Percentiles rank a stretch among this genome's conserved stretches.
These are phyloP conservation scores for Pachyuromys duprasi DNA, from an alignment of 2,797 vertebrate genomes.

Conservation along the genomic window DNA sequence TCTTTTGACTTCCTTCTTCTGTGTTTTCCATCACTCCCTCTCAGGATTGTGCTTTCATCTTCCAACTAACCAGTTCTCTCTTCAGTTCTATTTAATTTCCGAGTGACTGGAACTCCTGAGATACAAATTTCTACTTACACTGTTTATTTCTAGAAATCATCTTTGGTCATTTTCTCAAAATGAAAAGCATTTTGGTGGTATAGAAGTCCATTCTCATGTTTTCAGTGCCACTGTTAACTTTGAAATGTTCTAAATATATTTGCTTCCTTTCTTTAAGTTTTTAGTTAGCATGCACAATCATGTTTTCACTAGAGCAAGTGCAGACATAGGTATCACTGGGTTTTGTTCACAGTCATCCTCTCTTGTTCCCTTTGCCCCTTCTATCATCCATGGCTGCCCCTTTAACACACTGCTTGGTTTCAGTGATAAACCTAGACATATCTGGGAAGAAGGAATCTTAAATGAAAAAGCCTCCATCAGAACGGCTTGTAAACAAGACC, in stretches of 20 bases:
- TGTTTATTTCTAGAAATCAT: slow-evolving; percentile 1
- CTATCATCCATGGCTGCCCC: not conserved
- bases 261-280: not conserved
- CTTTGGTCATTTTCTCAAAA: not conserved
- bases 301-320: not conserved
- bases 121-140: not conserved
- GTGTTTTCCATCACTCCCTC: not conserved
- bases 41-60: not conserved
- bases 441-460: not conserved
- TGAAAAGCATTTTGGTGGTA: not conserved
- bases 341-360: not conserved
- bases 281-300: not conserved
- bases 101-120: not conserved
- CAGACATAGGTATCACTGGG: not conserved
- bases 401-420: not conserved
- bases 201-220: not conserved
- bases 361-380: not conserved
- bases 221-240: not conserved
- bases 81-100: slow-evolving; percentile 13
- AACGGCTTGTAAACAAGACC: not conserved
- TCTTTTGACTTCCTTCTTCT: not conserved
- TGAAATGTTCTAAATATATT: not conserved
- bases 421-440: not conserved
- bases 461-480: not conserved
- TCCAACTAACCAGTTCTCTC: not conserved